phyloP scores from a whole-genome alignment of 2,888 invertebrate species.

The Thelaira solivaga region DNA sequence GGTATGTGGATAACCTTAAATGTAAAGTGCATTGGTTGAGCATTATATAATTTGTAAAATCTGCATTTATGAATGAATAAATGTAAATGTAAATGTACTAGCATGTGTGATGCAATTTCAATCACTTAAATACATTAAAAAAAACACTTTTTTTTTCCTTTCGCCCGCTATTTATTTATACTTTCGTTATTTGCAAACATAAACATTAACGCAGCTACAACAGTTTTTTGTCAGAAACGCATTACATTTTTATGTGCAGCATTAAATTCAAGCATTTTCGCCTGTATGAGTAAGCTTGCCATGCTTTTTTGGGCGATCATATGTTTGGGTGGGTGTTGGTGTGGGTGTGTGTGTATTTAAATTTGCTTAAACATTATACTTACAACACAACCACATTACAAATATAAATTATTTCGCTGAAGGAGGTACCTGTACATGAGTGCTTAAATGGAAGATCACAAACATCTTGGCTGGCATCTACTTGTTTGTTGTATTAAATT shows the following conservation, averaged over 20 bases:
- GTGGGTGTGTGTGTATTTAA: neutral
- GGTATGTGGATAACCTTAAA: slow-evolving; percentile 28
- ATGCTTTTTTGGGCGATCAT: slow-evolving; percentile 5
- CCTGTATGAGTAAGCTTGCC: neutral
- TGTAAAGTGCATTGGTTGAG: neutral
- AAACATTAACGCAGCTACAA: neutral
- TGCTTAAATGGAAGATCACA: too few relatives aligned
- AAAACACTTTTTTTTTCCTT: neutral
- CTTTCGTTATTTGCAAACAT: slow-evolving; percentile 9
- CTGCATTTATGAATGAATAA: slow-evolving; percentile 23
- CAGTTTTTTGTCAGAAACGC: neutral
- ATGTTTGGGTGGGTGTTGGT: slow-evolving; percentile 4
- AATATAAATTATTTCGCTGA: too few relatives aligned
- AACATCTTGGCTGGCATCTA: too few relatives aligned
- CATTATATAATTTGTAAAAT: slow-evolving; percentile 45
- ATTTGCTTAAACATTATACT: slow-evolving; percentile 32
- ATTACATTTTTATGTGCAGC: neutral
- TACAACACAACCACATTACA: too few relatives aligned
- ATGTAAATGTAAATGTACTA: neutral
- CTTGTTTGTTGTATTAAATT: too few relatives aligned
- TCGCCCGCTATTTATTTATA: slow-evolving; percentile 5
- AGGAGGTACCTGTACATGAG: too few relatives aligned
- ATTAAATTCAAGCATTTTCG: neutral
- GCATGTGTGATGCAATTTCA: slow-evolving; percentile 22
- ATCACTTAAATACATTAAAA: slow-evolving; percentile 22